These are phyloP conservation scores for Capromys pilorides DNA, from an alignment of 2,797 vertebrate species.

Conservation along the genomic window DNA sequence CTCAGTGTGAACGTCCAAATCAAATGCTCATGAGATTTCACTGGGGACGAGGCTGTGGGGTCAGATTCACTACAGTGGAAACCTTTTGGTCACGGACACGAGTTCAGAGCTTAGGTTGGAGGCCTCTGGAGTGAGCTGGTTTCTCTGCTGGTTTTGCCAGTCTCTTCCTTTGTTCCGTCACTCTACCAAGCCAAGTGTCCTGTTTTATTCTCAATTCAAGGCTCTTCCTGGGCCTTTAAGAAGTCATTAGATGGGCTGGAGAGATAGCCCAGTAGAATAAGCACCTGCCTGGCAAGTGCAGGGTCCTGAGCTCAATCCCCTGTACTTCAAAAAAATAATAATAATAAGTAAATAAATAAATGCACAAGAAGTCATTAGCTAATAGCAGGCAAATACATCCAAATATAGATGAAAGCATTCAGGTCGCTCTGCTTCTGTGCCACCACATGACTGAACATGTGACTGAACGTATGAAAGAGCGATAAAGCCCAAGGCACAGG, in stretches of 20 bases:
- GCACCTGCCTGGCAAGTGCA: too few relatives aligned
- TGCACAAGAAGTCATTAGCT: too few relatives aligned
- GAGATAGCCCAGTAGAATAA: too few relatives aligned
- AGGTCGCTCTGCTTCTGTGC: background rate
- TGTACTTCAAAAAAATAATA: too few relatives aligned
- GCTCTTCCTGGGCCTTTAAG: slow-evolving; percentile 5
- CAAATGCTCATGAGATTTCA: background rate
- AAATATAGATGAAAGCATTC: background rate
- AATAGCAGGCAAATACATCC: background rate
- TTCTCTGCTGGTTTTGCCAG: background rate
- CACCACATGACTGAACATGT: too few relatives aligned
- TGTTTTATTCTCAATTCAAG: background rate
- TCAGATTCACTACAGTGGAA: slow-evolving; percentile 14
- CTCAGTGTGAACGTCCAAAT: background rate
- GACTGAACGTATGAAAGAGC: background rate
- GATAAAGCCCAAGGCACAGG: background rate
- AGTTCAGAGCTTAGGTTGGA: background rate
- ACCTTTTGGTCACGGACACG: background rate
- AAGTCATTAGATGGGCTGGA: too few relatives aligned
- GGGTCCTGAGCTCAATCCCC: too few relatives aligned
- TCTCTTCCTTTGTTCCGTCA: background rate
- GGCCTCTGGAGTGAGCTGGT: background rate
- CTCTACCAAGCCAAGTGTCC: background rate
- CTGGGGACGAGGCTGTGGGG: background rate
- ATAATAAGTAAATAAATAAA: too few relatives aligned